A percentile compares a stretch with the other conserved stretches of the same genome.
Conservation (phyloP, 2,888 invertebrate genomes). For the Morpho helenor region DNA sequence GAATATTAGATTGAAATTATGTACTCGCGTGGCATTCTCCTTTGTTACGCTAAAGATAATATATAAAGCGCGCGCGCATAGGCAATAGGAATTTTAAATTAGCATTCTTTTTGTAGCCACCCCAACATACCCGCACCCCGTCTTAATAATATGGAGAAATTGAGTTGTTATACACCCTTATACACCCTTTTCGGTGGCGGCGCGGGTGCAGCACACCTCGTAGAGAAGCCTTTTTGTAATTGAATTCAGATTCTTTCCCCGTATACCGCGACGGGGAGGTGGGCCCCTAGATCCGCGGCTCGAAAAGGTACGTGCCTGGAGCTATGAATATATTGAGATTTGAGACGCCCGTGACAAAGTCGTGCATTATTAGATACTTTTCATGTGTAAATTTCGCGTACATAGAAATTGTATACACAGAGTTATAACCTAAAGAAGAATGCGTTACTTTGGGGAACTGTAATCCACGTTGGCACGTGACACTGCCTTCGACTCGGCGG, state of each 20-base stretch:
- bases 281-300: slow-evolving; percentile 57
- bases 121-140: slow-evolving; percentile 63
- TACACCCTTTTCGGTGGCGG: slow-evolving; percentile 73
- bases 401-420: neutral
- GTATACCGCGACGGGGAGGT: slow-evolving; percentile 65
- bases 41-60: slow-evolving; percentile 68
- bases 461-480: no score
- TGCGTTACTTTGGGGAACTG: no score
- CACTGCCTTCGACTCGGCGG: no score
- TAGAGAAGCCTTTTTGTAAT: slow-evolving; percentile 75
- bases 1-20: slow-evolving; percentile 79
- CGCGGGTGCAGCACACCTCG: slow-evolving; percentile 73
- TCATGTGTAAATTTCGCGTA: neutral
- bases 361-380: slow-evolving; percentile 41
- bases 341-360: slow-evolving; percentile 38
- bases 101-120: slow-evolving; percentile 78
- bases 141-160: slow-evolving; percentile 78
- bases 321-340: slow-evolving; percentile 63
- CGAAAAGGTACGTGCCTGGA: slow-evolving; percentile 33
- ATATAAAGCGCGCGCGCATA: slow-evolving; percentile 77
- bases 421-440: no score
- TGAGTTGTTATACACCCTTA: slow-evolving; percentile 78
- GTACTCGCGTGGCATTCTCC: slow-evolving; percentile 69
- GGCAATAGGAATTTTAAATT: slow-evolving; percentile 78
- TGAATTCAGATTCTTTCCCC: slow-evolving; percentile 75